Evolutionary conservation across 2,113 vertebrate species (phyloP), one percentile per base, ranked within the genome.

Genomic region (Ceuthmochares aereus): DNA sequence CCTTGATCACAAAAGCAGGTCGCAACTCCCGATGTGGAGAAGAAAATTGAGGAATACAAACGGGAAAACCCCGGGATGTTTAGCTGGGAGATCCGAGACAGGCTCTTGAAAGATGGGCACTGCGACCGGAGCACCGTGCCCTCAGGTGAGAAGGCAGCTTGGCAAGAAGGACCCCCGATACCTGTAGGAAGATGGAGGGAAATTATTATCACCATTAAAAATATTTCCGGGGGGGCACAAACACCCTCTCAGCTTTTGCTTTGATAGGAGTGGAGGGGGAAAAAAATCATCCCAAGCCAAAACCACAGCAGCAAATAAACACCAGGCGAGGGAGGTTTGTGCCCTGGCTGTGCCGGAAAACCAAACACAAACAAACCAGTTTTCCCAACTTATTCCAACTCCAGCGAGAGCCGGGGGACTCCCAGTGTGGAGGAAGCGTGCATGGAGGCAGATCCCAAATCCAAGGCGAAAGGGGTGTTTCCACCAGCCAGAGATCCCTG

Each of bases 1-100:
- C 62, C 81, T 97, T 97, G 94, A 76, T 83, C 97, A 88, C 97
- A 99, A 98, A 98, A 99, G 99, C 99, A 99, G 99, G 99, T 99
- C 90, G 99, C 99, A 84, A 99, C 99, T 97, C 99, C 99, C 19
- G 99, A 99, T 85, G 99, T 99, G 97, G 99, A 99, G 97, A 99
- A 99, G 95, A 98, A 99, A 96, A 99, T 99, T 47, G 99, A 99
- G 97, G 99, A 99, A 70, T 99, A 99, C 98, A 99, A 99, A 97
- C 96, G 99, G 52, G 99, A 99, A 54, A 99, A 99, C 95, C 98
- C 99, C 0, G 99, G 99, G 17, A 99, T 99, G 99, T 99, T 99
- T 98, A 99, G 99, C 97, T 99, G 99, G 99, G 99, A 99, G 97
- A 99, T 99, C 98, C 98, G 99, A 62, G 99, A 99, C 97, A 98